Evolutionary conservation across 1,140 invertebrate genomes (phyloP).

Genomic region (Aradophagus sp.): DNA sequence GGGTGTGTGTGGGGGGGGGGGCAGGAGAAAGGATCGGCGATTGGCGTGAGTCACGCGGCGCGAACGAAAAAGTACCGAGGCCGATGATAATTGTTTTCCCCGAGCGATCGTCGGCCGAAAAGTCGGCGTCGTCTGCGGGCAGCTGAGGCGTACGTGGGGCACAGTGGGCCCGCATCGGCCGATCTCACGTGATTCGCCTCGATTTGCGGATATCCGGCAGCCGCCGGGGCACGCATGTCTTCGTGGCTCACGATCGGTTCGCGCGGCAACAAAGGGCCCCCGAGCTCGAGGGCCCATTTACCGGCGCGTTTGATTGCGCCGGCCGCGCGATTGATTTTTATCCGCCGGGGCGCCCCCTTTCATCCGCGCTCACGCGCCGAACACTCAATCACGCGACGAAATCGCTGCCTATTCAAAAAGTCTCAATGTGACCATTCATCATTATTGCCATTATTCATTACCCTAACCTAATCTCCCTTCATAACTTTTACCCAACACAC

Average conservation of each 20-base stretch:
- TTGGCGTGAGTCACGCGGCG: too few species aligned
- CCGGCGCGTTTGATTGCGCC: constrained; percentile 15
- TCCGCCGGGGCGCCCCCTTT: constrained; percentile 12
- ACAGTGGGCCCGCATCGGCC: constrained; percentile 68
- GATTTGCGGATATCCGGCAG: constrained; percentile 71
- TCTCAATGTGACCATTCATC: too few species aligned
- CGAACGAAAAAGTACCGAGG: too few species aligned
- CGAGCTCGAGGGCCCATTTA: constrained; percentile 29
- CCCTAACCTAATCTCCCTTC: too few species aligned
- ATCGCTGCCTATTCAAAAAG: constrained; percentile 21
- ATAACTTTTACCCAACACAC: too few species aligned
- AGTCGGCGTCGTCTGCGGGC: constrained; percentile 16
- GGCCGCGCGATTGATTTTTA: constrained; percentile 27
- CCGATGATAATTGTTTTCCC: too few species aligned
- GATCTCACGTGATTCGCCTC: constrained; percentile 60
- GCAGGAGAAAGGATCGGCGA: too few species aligned
- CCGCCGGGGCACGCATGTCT: constrained; percentile 49
- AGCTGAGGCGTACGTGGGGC: too few species aligned
- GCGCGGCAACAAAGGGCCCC: constrained; percentile 30
- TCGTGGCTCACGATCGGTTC: constrained; percentile 35
- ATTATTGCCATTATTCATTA: too few species aligned
- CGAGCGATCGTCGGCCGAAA: too few species aligned
- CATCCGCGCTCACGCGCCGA: constrained; percentile 9
- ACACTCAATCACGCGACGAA: constrained; percentile 18
- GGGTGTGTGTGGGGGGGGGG: too few species aligned